Conservation (phyloP, 2,113 vertebrate genomes). For the Gnathonemus echidnorhynchus region DNA sequence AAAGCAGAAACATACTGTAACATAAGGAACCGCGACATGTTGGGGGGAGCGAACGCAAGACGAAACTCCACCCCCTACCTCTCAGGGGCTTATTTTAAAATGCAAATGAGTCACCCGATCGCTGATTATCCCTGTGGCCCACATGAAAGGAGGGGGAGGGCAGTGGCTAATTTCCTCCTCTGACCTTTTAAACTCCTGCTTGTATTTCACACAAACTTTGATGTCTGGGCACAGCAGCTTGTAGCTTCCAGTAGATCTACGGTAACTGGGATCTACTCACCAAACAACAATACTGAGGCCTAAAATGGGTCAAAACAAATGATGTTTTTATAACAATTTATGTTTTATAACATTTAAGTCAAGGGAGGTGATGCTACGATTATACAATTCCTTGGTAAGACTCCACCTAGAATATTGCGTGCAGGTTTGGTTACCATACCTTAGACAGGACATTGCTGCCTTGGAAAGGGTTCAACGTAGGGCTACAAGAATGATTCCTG, state of each 20-base stretch:
- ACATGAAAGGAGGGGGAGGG: slow-evolving; percentile 59
- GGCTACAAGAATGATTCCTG: no score
- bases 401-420: no score
- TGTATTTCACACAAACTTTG: slow-evolving; percentile 57
- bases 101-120: slow-evolving; percentile 56
- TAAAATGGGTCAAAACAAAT: not conserved
- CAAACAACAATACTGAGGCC: not conserved
- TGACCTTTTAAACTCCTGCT: slow-evolving; percentile 55
- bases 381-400: no score
- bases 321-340: not conserved
- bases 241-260: slow-evolving; percentile 47
- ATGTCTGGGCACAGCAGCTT: slow-evolving; percentile 54
- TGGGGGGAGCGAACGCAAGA: slow-evolving; percentile 33
- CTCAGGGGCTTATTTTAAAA: slow-evolving; percentile 57
- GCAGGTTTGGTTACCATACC: no score
- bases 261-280: slow-evolving; percentile 9
- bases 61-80: slow-evolving; percentile 35
- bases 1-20: slow-evolving; percentile 15
- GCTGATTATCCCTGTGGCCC: slow-evolving; percentile 54
- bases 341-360: not conserved
- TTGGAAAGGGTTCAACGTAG: no score
- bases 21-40: slow-evolving; percentile 44
- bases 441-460: no score
- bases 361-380: no score
- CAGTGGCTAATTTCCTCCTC: slow-evolving; percentile 62